Evolutionary conservation across 2,888 invertebrate genomes (phyloP), one percentile per base, ranked within the genome.

Genomic region (Rhimphoctona megacephalus): DNA sequence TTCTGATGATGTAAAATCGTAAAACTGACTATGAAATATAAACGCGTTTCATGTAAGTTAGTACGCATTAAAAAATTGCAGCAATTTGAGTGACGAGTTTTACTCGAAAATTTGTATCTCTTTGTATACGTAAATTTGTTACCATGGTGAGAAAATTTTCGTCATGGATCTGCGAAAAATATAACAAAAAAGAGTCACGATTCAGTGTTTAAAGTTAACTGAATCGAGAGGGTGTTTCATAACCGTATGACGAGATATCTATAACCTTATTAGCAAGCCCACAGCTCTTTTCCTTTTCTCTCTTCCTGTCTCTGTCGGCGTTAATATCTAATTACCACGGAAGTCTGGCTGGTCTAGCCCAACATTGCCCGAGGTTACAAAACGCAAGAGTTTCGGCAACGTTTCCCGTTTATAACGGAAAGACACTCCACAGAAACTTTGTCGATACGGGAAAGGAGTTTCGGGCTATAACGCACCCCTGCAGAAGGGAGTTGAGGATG

Each of bases 291-390:
- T 17, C 57, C 22, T 46, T 66, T 43, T 66, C 30, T 17, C 17
- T 61, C 25, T 61, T 61, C 6, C 30, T 17, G 1, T 17, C 30
- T 61, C 25, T 14, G 17, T 3, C 43, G 67, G 83, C 83, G 83
- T 91, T 92, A 90, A 91, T 92, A 91, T 91, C 90, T 89, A 91
- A 91, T 92, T 92, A 91, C 90, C 90, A 30, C 46, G 88, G 84
- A 88, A 89, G 90, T 89, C 87, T 88, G 78, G 87, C 57, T 66
- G 66, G 73, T 52, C 39, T 46, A 46, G 64, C 39, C 39, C 43
- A 54, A 54, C 39, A 8, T 74, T 33, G 74, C 74, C 67, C 46
- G 76, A 67, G 76, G 69, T 69, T 64, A 52, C 76, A 85, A 84
- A 69, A 85, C 84, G 81, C 81, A 70, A 49, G 80, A 80, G 76